Base-by-base conservation (phyloP, 2,888 invertebrate genomes). In the Melipona beecheii region DNA sequence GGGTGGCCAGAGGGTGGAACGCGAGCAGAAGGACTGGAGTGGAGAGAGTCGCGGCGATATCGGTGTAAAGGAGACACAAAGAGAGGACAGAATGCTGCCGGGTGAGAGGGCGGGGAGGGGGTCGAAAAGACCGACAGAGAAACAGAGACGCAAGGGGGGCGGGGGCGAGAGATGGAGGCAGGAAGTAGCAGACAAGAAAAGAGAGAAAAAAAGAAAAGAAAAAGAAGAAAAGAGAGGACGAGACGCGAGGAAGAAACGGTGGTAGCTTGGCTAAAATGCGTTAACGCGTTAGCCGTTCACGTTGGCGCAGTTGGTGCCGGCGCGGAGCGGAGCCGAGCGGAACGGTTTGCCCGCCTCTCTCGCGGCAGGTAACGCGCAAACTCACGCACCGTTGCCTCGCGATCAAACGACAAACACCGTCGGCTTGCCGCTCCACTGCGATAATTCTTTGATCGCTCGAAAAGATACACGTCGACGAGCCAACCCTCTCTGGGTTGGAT, bases 381-480 rank as follows among this genome's bases (percentile, higher is more conserved):
- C 75, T 86, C 84, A 91, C 90, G 91, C 92, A 88, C 91, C 91
- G 91, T 88, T 93, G 91, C 90, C 79, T 87, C 85, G 87, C 90
- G 92, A 92, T 93, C 92, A 93, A 92, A 92, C 91, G 91, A 85
- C 90, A 91, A 91, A 91, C 90, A 88, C 86, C 90, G 89, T 89
- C 90, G 89, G 87, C 87, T 89, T 91, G 91, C 89, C 90, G 87
- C 88, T 87, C 86, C 86, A 84, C 87, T 86, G 90, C 90, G 92
- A 91, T 93, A 93, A 93, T 93, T 93, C 93, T 94, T 93, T 93
- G 93, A 93, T 94, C 93, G 92, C 89, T 91, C 90, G 90, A 90
- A 93, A 92, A 92, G 93, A 93, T 92, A 91, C 91, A 88, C n/a
- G 70, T 52, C 88, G 85, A 83, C 87, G 83, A 83, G 84, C 84